Conservation (phyloP, 2,888 invertebrate species). For the Cheiracanthium punctorium region DNA sequence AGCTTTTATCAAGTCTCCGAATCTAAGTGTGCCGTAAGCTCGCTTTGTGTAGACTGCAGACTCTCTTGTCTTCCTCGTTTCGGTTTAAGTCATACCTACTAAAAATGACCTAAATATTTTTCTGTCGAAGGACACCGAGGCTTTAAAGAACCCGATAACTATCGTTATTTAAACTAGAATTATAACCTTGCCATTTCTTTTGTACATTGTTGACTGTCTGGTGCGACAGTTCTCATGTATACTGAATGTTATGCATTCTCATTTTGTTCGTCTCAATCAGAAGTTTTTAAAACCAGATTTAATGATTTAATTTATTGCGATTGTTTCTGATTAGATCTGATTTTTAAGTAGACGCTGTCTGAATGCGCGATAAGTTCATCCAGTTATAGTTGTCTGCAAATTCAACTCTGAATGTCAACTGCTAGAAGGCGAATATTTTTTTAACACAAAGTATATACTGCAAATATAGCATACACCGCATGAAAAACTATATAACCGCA, state of each 20-base stretch:
- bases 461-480: too few relatives aligned
- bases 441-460: too few relatives aligned
- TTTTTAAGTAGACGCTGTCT: not conserved
- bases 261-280: not conserved
- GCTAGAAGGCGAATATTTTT: too few relatives aligned
- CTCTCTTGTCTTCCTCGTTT: not conserved
- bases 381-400: too few relatives aligned
- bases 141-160: not conserved
- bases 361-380: too few relatives aligned
- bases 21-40: not conserved
- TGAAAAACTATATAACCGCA: too few relatives aligned
- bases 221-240: not conserved
- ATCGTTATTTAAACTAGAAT: not conserved
- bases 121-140: not conserved
- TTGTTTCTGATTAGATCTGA: not conserved
- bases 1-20: not conserved
- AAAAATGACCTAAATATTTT: not conserved
- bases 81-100: not conserved
- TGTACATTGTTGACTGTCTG: not conserved
- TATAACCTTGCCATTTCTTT: not conserved
- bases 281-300: too few relatives aligned
- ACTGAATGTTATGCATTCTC: not conserved
- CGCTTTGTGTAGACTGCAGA: not conserved
- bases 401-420: too few relatives aligned
- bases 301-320: too few relatives aligned